Base-by-base conservation (phyloP, 2,797 vertebrate genomes). In the Rhynchonycteris naso region DNA sequence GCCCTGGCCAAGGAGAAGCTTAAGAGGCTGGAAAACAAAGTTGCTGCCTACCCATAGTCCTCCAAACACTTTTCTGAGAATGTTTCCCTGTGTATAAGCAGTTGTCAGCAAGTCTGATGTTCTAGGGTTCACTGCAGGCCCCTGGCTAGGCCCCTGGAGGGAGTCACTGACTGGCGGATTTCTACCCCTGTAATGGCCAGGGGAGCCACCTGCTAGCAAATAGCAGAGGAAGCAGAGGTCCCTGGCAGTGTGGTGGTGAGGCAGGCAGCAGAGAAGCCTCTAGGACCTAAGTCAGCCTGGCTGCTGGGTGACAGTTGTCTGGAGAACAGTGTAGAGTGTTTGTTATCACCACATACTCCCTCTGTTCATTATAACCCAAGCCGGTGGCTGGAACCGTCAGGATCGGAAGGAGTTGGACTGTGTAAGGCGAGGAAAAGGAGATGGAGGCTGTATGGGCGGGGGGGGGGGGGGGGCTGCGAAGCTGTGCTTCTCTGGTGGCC, bases 31-130 rank as follows among this genome's bases (percentile, higher is more conserved):
- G 14, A 35, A 92, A 59, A 47, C 6, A 9, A 24, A 79, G n/a
- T 11, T 26, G 16, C 11, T n/a, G 4, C n/a, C 52, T 80, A 0
- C 4, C 50, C 0, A 9, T 1, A 1, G 1, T 71, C 13, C 13
- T 78, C 33, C 26, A 56, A 33, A 16, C 13, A 24, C 4, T 76
- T 87, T 38, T 50, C 38, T 56, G 35, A 74, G 38, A 19, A 8
- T 5, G 43, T 30, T 56, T 66, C 7, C 7, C 15, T 15, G 7
- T 19, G 4, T 18, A 35, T 59, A 4, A 78, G 68, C 54, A 33
- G 43, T 26, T n/a, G 6, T 10, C 68, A 22, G 24, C 12, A 68
- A 5, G 13, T 63, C 50, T 33, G 43, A 1, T 2, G 4, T 18
- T 63, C 50, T 50, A 22, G 28, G 24, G 47, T 30, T 30, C 15